phyloP scores from a whole-genome alignment of 2,113 vertebrate species.

The Acrocephalus kingi region DNA sequence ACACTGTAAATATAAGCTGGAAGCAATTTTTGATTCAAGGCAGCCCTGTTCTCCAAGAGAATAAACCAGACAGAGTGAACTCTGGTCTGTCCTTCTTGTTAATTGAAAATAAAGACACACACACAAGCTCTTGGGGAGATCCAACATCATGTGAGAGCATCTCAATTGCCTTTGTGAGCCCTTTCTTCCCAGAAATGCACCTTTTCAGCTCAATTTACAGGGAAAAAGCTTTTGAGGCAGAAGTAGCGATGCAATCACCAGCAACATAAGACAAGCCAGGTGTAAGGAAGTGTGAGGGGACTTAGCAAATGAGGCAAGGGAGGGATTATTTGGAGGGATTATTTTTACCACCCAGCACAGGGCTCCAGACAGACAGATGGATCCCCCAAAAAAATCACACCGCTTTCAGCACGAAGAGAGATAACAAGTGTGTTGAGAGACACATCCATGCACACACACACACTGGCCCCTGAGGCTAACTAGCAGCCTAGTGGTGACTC shows the following conservation, averaged over 20 bases:
- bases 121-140: not conserved
- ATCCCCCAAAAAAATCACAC: not conserved
- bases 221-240: not conserved
- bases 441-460: not conserved
- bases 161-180: rapidly evolving
- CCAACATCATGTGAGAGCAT: not conserved
- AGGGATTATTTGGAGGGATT: not conserved
- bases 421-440: not conserved
- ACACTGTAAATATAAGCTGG: not conserved
- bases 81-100: not conserved
- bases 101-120: not conserved
- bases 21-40: not conserved
- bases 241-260: not conserved
- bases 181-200: not conserved
- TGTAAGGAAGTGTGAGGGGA: rapidly evolving
- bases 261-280: rapidly evolving
- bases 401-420: rapidly evolving
- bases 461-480: not conserved
- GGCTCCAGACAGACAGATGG: not conserved
- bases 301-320: not conserved
- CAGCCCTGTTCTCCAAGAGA: not conserved
- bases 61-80: not conserved
- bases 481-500: not conserved
- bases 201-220: not conserved
- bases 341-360: not conserved